Evolutionary conservation across 2,797 vertebrate species (phyloP).

Genomic region (Chrosomus eos): DNA sequence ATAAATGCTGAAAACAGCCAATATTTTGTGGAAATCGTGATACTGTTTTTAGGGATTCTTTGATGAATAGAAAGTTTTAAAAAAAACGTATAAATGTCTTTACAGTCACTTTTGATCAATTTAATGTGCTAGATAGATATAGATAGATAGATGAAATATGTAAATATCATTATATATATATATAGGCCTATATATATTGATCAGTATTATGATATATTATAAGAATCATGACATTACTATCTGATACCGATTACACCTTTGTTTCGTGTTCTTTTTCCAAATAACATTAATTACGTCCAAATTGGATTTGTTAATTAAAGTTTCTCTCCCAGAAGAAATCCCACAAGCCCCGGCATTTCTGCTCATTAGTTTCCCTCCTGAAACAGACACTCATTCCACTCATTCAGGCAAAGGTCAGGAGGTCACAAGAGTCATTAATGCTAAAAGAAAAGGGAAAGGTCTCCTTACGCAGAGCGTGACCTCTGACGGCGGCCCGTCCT

Average conservation of each 20-base stretch:
- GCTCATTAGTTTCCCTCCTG: slow-evolving; percentile 5
- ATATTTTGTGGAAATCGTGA: too few species aligned
- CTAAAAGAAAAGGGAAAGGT: slow-evolving; percentile 21
- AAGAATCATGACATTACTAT: background rate
- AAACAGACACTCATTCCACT: slow-evolving; percentile 20
- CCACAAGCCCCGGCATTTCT: background rate
- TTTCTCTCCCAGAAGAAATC: slow-evolving; percentile 10
- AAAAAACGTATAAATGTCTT: background rate
- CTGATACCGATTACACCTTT: background rate
- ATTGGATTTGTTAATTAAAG: slow-evolving; percentile 39
- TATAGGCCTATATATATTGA: background rate
- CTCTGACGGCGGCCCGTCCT: slow-evolving; percentile 5
- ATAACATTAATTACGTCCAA: background rate
- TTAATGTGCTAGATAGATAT: background rate
- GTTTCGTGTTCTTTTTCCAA: slow-evolving; percentile 1
- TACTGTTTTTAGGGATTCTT: background rate
- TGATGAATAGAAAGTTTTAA: background rate
- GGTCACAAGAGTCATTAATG: slow-evolving; percentile 25
- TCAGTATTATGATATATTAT: background rate
- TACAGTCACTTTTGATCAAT: background rate
- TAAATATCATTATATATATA: too few species aligned
- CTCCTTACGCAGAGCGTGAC: slow-evolving; percentile 17
- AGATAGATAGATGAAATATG: too few species aligned
- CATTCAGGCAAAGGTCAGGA: slow-evolving; percentile 21
- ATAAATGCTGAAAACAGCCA: background rate